phyloP scores from a whole-genome alignment of 2,113 vertebrate species.

The Arothron firmamentum region DNA sequence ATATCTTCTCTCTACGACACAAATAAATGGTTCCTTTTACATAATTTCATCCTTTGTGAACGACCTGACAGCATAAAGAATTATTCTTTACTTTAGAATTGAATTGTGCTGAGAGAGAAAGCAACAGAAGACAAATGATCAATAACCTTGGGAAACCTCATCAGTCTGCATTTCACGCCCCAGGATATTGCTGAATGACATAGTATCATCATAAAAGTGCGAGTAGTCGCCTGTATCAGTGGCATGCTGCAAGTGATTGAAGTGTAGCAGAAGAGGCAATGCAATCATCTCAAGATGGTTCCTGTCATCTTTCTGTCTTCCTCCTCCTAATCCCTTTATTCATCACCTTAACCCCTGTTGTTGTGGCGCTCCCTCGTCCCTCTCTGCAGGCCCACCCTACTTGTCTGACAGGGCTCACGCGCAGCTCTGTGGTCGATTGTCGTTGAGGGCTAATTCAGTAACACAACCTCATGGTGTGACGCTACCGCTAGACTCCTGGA shows the following conservation, averaged over 20 bases:
- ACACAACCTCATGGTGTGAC: slow-evolving; percentile 53
- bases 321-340: slow-evolving; percentile 38
- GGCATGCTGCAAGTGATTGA: slow-evolving; percentile 33
- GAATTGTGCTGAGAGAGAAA: neutral
- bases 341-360: slow-evolving; percentile 29
- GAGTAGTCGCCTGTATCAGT: slow-evolving; percentile 11
- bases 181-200: slow-evolving; percentile 13
- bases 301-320: slow-evolving; percentile 26
- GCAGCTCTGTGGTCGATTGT: slow-evolving; percentile 44
- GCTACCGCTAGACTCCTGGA: slow-evolving; percentile 56
- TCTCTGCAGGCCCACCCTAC: slow-evolving; percentile 2
- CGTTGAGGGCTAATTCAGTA: slow-evolving; percentile 61
- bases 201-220: slow-evolving; percentile 3
- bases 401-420: slow-evolving; percentile 21
- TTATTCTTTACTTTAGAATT: slow-evolving; percentile 7
- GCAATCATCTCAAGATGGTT: slow-evolving; percentile 45
- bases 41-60: slow-evolving; percentile 5
- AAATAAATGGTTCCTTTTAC: slow-evolving; percentile 5
- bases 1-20: neutral
- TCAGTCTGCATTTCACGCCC: slow-evolving; percentile 27
- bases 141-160: slow-evolving; percentile 41
- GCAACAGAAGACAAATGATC: slow-evolving; percentile 11
- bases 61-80: neutral
- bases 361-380: slow-evolving; percentile 11
- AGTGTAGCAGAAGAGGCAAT: slow-evolving; percentile 33